These are phyloP conservation scores for Agrenia bidenticulata DNA, from an alignment of 2,888 invertebrate species.

Conservation along the genomic window DNA sequence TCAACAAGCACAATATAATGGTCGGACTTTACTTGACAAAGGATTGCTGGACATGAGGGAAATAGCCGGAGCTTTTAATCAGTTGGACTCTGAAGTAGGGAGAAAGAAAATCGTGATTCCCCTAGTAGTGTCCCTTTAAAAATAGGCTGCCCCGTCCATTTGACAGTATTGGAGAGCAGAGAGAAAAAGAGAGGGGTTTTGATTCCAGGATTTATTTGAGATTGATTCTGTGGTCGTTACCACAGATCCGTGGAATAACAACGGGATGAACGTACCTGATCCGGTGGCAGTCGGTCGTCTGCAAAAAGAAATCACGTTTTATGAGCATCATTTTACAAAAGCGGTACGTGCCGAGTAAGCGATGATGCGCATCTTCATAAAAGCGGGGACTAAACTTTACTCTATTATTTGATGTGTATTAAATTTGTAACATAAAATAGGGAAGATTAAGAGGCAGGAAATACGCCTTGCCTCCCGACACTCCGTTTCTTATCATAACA, in stretches of 20 bases:
- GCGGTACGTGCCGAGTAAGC: constrained; percentile 46
- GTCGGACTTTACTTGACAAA: constrained; percentile 13
- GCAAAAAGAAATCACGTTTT: constrained; percentile 49
- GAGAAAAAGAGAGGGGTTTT: no score
- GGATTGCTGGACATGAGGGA: constrained; percentile 3
- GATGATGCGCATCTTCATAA: constrained; percentile 52
- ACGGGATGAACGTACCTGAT: constrained; percentile 47
- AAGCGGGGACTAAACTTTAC: constrained; percentile 21
- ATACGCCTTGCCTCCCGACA: constrained; percentile 45
- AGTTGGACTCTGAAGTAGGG: no score
- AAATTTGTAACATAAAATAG: constrained; percentile 19
- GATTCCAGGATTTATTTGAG: neutral
- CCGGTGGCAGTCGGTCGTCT: constrained; percentile 50
- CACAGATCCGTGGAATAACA: constrained; percentile 16
- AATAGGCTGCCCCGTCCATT: neutral
- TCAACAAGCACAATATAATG: constrained; percentile 32
- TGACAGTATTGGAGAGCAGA: no score
- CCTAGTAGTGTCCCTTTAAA: constrained; percentile 20
- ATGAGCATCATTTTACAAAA: constrained; percentile 41
- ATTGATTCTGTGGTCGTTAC: constrained; percentile 9
- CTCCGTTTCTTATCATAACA: constrained; percentile 50
- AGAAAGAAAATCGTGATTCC: no score
- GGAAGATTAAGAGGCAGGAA: constrained; percentile 44
- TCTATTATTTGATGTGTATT: constrained; percentile 26
- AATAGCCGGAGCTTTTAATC: neutral